These are phyloP conservation scores for Oreotrochilus melanogaster DNA, from an alignment of 2,113 vertebrate genomes.

Conservation along the genomic window DNA sequence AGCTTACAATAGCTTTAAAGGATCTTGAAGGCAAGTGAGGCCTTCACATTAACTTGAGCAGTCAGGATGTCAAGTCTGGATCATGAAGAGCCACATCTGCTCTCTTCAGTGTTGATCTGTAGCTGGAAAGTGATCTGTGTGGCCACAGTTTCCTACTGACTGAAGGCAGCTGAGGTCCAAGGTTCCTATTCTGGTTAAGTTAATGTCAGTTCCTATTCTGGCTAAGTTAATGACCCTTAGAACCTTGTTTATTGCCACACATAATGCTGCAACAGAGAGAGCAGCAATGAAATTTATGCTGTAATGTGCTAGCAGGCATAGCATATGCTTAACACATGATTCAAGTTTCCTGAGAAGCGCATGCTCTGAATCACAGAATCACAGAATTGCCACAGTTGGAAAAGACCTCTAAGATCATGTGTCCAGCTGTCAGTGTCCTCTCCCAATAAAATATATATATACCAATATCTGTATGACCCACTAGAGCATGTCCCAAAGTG, in stretches of 20 bases:
- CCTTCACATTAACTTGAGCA: not conserved
- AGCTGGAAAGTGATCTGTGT: not conserved
- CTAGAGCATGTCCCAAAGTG: too few species aligned
- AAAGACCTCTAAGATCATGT: too few species aligned
- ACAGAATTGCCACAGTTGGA: too few species aligned
- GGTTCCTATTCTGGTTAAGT: not conserved
- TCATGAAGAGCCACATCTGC: fast-evolving
- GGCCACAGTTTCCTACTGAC: not conserved
- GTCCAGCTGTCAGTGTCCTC: too few species aligned
- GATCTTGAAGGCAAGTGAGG: not conserved
- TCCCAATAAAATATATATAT: too few species aligned
- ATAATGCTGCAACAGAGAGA: not conserved
- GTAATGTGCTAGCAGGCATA: not conserved
- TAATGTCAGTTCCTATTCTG: not conserved
- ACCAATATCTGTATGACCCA: too few species aligned
- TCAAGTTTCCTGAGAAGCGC: not conserved
- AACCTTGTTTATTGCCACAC: not conserved
- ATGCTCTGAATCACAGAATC: not conserved
- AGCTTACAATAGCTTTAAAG: not conserved
- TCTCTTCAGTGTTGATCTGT: not conserved
- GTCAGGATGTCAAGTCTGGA: not conserved
- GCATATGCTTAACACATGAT: not conserved
- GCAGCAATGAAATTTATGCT: not conserved
- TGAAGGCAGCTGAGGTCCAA: not conserved
- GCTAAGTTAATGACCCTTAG: not conserved